phyloP scores from a whole-genome alignment of 2,888 invertebrate species.

The Camptogramma bilineatum region DNA sequence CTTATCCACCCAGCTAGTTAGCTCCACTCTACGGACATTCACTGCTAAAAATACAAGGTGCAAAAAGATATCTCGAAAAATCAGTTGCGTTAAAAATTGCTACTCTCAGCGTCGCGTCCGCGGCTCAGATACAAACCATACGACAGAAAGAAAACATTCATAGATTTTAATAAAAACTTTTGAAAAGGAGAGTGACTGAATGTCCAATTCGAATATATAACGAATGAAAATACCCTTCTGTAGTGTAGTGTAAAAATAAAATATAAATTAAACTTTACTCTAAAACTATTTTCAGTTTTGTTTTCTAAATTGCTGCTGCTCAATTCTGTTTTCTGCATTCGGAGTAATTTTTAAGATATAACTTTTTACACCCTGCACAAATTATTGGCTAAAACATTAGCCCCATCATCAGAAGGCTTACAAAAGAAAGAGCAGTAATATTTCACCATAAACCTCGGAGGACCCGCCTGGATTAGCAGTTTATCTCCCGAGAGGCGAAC shows the following conservation, averaged over 20 bases:
- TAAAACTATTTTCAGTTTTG: no score
- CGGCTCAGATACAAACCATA: no score
- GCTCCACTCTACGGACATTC: background rate
- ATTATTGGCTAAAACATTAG: slow-evolving; percentile 12
- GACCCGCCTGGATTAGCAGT: slow-evolving; percentile 45
- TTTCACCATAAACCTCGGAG: slow-evolving; percentile 28
- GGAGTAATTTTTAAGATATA: background rate
- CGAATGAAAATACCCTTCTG: no score
- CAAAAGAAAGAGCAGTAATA: slow-evolving; percentile 27
- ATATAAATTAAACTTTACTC: no score
- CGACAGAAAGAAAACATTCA: background rate
- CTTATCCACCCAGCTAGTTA: slow-evolving; percentile 6
- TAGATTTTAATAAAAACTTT: no score
- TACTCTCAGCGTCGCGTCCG: no score
- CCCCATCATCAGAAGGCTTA: slow-evolving; percentile 10
- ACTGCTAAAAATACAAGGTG: slow-evolving; percentile 13
- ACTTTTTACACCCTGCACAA: background rate
- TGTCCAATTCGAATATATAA: no score
- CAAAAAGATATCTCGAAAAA: background rate
- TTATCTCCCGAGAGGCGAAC: slow-evolving; percentile 43
- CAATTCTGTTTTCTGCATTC: no score
- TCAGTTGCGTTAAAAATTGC: background rate
- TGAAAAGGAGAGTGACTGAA: no score
- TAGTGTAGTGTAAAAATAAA: no score
- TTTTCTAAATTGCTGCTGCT: no score